A percentile compares a stretch with the other conserved stretches of the same genome.
phyloP scores from a whole-genome alignment of 2,797 vertebrate genomes.

The Orientallactaga sibirica region DNA sequence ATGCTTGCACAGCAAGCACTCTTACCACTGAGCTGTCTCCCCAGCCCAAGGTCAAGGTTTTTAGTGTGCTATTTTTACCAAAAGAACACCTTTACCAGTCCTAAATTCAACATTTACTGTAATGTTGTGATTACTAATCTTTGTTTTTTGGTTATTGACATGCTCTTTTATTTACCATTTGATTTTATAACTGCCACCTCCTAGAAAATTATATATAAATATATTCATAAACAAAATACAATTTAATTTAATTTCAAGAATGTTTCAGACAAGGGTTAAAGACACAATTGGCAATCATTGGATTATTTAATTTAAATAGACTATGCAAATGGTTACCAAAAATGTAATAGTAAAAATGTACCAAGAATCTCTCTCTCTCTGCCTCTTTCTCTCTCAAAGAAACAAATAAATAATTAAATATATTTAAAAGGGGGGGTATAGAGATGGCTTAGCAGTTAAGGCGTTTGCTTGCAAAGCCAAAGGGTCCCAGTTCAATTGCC shows the following conservation, averaged over 20 bases:
- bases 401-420: too few species aligned
- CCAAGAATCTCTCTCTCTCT: background rate
- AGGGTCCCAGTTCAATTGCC: too few species aligned
- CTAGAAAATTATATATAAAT: slow-evolving; percentile 1
- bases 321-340: slow-evolving; percentile 7
- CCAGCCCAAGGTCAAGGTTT: background rate
- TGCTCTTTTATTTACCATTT: slow-evolving; percentile 36
- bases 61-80: slow-evolving; percentile 45
- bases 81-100: slow-evolving; percentile 7
- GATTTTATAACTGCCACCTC: slow-evolving; percentile 31
- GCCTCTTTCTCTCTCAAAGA: too few species aligned
- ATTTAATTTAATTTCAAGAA: slow-evolving; percentile 38
- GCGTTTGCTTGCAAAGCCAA: too few species aligned
- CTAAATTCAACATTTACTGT: slow-evolving; percentile 39
- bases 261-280: slow-evolving; percentile 6
- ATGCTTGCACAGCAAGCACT: too few species aligned
- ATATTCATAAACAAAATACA: background rate
- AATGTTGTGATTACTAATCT: slow-evolving; percentile 13
- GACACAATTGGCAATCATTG: slow-evolving; percentile 1
- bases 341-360: background rate
- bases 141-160: background rate
- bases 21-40: too few species aligned
- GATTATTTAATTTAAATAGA: slow-evolving; percentile 57
- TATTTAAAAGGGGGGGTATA: too few species aligned
- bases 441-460: too few species aligned